Conservation (phyloP, 2,888 invertebrate genomes). For the Noctua janthina region DNA sequence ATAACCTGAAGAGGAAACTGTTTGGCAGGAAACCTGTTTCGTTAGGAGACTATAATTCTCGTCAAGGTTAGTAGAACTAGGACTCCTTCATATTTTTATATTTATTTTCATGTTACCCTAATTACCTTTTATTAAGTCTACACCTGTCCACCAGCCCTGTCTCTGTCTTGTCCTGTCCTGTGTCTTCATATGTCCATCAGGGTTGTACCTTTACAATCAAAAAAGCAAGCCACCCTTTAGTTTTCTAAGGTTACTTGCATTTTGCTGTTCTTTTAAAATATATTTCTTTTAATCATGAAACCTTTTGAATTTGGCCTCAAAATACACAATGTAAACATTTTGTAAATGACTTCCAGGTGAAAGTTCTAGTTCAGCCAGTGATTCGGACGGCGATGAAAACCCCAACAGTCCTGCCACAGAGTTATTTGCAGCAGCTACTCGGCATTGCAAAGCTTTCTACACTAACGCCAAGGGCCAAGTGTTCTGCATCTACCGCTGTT, state of each 20-base stretch:
- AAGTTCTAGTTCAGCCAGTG: constrained; percentile 85
- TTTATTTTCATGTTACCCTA: not conserved
- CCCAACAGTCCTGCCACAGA: constrained; percentile 81
- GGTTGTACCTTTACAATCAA: not conserved
- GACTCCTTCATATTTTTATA: not conserved
- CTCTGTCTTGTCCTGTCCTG: too few species aligned
- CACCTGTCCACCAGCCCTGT: not conserved
- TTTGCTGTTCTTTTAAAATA: not conserved
- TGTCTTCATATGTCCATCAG: not conserved
- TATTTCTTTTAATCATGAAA: not conserved
- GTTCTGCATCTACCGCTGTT: constrained; percentile 93
- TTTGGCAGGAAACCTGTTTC: constrained; percentile 87
- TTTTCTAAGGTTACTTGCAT: not conserved
- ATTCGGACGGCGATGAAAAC: constrained; percentile 82
- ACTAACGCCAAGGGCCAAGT: constrained; percentile 92
- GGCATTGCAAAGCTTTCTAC: constrained; percentile 94
- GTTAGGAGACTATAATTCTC: constrained; percentile 83
- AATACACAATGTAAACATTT: not conserved
- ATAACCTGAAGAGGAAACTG: constrained; percentile 94
- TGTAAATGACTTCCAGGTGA: constrained; percentile 77
- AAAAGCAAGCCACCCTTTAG: not conserved
- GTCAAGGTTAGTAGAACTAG: constrained; percentile 76
- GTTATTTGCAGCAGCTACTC: constrained; percentile 87
- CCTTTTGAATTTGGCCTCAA: not conserved
- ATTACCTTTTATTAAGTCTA: not conserved